These are phyloP conservation scores for Sylvietta virens DNA, from an alignment of 2,113 vertebrate genomes.

Conservation along the genomic window DNA sequence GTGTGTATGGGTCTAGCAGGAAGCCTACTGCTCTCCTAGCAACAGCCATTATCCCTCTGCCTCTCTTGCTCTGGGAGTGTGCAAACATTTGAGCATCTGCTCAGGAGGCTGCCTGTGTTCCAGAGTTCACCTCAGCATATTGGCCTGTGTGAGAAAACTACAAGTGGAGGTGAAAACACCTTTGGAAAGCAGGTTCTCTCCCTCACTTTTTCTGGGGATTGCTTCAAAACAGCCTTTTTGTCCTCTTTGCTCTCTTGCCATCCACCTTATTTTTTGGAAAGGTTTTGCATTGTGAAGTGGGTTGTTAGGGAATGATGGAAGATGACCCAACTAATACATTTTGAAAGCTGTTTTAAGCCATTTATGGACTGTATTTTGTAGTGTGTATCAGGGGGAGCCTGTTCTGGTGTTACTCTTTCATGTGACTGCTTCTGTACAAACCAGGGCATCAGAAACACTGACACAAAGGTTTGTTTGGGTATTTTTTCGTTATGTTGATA, in stretches of 20 bases:
- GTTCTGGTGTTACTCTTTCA: not conserved
- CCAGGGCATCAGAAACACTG: not conserved
- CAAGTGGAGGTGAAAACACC: not conserved
- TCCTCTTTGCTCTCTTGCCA: not conserved
- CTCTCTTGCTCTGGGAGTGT: slow-evolving; percentile 34
- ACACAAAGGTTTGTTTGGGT: not conserved
- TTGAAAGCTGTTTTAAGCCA: not conserved
- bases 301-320: not conserved
- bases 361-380: not conserved
- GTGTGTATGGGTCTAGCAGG: slow-evolving; percentile 22
- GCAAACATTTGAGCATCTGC: slow-evolving; percentile 27
- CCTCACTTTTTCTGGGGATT: not conserved
- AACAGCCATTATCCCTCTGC: slow-evolving; percentile 59
- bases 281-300: not conserved
- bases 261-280: not conserved
- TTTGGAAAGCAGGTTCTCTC: not conserved
- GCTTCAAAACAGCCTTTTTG: not conserved
- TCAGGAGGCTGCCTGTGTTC: not conserved
- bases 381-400: not conserved
- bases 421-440: not conserved
- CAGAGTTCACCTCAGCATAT: accelerated
- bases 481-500: not conserved
- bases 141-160: not conserved
- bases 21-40: slow-evolving; percentile 74
- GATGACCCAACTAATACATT: not conserved